Evolutionary conservation across 2,113 vertebrate genomes (phyloP), one percentile per base, ranked within the genome.

Genomic region (Tympanuchus pallidicinctus): DNA sequence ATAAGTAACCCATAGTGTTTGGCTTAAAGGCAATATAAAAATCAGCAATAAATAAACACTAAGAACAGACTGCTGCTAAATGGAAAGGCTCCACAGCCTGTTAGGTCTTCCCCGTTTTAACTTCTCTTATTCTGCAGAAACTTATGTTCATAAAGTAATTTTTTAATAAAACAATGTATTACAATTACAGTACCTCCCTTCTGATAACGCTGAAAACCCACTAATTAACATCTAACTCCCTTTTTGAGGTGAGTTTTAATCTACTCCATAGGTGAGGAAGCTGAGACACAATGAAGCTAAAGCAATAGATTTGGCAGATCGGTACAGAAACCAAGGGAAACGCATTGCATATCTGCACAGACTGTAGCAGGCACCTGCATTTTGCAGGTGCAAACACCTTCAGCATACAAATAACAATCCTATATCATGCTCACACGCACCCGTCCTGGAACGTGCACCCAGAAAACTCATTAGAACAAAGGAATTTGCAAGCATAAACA

Each of bases 21-120:
- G 97, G 97, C 97, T 98, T 97, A 97, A 98, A 98, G 97, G 97
- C 98, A 97, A 97, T 97, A 98, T 97, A 96, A 96, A 97, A 98
- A 96, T 96, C 96, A 91, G 96, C 92, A 76, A 83, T 96, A 97
- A 96, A 95, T 95, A 96, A 93, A 96, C 96, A 96, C 96, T 90
- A 97, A 95, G 96, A 95, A 77, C 92, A 95, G 96, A 95, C 97
- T 97, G 93, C 76, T 93, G 66, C 36, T 77, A 81, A 66, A 94
- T 45, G 36, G 83, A 66, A 75, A 75, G 82, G 71, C 72, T 93
- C 43, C 85, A 67, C 72, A 88, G 50, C 56, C 28, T 38, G 42
- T 69, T 59, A 30, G 25, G 65, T 64, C 69, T 91, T 89, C 50
- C 38, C 60, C 45, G 47, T 10, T 45, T 86, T 64, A 81, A 36